Evolutionary conservation across 2,797 vertebrate genomes (phyloP).

Genomic region (Pogoniulus pusillus): DNA sequence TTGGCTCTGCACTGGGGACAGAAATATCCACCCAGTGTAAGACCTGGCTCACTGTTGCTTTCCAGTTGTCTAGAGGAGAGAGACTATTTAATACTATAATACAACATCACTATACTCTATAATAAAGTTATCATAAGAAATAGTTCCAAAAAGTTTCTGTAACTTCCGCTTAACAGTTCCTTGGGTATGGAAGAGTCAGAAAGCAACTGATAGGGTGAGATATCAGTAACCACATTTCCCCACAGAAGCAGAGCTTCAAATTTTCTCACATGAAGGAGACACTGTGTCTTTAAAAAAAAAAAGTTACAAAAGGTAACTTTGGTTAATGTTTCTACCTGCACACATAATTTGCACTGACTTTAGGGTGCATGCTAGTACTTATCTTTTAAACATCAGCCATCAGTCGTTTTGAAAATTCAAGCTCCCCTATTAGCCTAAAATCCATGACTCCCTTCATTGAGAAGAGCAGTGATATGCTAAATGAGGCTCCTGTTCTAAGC

Average conservation of each 20-base stretch:
- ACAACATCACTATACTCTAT: neutral
- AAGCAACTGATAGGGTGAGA: neutral
- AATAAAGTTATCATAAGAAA: neutral
- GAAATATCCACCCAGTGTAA: constrained; percentile 92
- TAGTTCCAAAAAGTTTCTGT: neutral
- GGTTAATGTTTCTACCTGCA: neutral
- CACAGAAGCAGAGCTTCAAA: neutral
- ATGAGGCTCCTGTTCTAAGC: neutral
- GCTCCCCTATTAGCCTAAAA: neutral
- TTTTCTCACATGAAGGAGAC: neutral
- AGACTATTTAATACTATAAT: neutral
- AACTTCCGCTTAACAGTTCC: neutral
- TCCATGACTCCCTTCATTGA: neutral
- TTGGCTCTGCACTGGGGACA: constrained; percentile 96
- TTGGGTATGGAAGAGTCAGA: neutral
- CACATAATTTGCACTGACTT: neutral
- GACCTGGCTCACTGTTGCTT: constrained; percentile 79
- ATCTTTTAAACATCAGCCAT: neutral
- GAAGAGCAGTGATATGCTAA: neutral
- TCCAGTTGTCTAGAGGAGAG: constrained; percentile 84
- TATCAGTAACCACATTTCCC: neutral
- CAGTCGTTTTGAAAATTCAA: neutral
- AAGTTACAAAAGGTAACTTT: neutral
- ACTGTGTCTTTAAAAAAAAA: neutral
- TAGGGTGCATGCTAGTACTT: neutral